Evolutionary conservation across 1,140 invertebrate genomes (phyloP).

Genomic region (Drosophila lini): DNA sequence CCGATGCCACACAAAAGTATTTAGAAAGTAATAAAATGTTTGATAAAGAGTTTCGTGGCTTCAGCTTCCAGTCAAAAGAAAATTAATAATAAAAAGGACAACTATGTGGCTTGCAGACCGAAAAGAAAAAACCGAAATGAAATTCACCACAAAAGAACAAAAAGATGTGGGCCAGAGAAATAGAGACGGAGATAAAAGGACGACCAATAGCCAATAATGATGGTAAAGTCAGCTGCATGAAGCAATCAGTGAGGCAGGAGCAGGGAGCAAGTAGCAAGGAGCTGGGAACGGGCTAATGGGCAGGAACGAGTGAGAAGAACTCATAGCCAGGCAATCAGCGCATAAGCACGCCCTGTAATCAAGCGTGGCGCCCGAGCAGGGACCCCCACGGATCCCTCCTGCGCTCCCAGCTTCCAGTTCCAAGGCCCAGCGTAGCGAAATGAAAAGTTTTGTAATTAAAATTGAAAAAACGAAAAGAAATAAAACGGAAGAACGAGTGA

Average conservation of each 20-base stretch:
- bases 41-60: constrained; percentile 55
- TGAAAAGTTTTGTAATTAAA: constrained; percentile 83
- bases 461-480: constrained; percentile 58
- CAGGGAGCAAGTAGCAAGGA: constrained; percentile 1
- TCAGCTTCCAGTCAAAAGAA: constrained; percentile 42
- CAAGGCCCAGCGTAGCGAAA: constrained; percentile 63
- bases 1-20: constrained; percentile 58
- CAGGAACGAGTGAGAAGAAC: constrained; percentile 37
- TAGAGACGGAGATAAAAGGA: constrained; percentile 31
- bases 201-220: constrained; percentile 74
- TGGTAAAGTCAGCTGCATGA: constrained; percentile 63
- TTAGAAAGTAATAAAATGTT: constrained; percentile 80
- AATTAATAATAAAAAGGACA: constrained; percentile 75
- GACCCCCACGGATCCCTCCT: constrained; percentile 12
- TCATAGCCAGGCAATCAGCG: constrained; percentile 78
- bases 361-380: constrained; percentile 56
- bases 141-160: constrained; percentile 42
- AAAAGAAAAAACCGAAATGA: constrained; percentile 29
- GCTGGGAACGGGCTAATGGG: constrained; percentile 11
- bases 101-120: constrained; percentile 57
- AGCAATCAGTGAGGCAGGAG: constrained; percentile 40
- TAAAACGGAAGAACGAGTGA: constrained; percentile 47
- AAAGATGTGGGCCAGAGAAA: neutral
- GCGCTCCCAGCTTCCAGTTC: neutral
- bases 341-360: constrained; percentile 81